Base-by-base conservation (phyloP, 1,140 invertebrate species). In the Bombus waltoni region DNA sequence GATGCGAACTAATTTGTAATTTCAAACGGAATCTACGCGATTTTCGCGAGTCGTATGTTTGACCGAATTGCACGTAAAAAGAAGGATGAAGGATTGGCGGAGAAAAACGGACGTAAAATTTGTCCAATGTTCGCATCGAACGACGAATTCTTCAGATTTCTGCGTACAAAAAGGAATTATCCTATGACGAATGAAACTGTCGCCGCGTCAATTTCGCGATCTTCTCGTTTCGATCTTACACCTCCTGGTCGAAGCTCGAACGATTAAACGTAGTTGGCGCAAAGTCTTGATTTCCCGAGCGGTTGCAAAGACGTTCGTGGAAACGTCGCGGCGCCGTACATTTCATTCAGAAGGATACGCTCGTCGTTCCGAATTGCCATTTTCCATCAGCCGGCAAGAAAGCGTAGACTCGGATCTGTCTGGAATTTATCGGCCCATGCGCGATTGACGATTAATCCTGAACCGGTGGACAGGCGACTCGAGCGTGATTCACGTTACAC, bases 381-480 rank as follows among this genome's bases (percentile, higher is more conserved):
- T 82, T 44, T n/a, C 32, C 44, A 47, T 75, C 32, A 65, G 9
- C 28, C 11, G 11, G 10, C 32, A 77, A 77, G 59, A 77, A 75
- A 42, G 66, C 57, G 71, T 47, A 28, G 42, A 8, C 44, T 57
- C 44, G 0, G 25, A 3, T 35, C 57, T 13, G 62, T 42, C 18
- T 28, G 44, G 53, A 78, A 78, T 77, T 83, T 35, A 83, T 78
- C 65, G 62, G 65, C 0, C 53, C 38, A 57, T 53, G 74, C 74
- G 53, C 81, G 44, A 44, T 78, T 9, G 62, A 35, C 44, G 77
- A 78, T 83, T 78, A 78, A 83, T 83, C 62, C 74, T 28, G n/a
- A 70, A 83, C n/a, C 65, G 81, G 74, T 78, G 81, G 47, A 78
- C 62, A 65, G 32, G 32, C 10, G n/a, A 82, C 57, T 82, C 15